These are phyloP conservation scores for Cinclus cinclus DNA, from an alignment of 2,113 vertebrate species.

Conservation along the genomic window DNA sequence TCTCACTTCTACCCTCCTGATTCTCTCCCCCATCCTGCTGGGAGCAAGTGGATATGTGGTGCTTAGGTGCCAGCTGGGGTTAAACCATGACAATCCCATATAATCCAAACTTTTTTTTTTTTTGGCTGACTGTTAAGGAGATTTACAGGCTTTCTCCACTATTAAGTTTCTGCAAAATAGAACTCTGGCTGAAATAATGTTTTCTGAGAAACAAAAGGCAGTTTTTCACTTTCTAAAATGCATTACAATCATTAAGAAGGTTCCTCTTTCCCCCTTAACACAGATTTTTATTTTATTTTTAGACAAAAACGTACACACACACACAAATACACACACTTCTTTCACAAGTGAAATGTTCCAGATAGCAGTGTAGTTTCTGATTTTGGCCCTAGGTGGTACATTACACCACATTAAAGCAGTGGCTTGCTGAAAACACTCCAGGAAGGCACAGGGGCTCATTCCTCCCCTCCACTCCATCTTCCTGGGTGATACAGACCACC, in stretches of 20 bases:
- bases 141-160: background rate
- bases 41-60: accelerated
- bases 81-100: background rate
- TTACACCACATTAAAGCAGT: background rate
- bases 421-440: background rate
- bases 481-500: background rate
- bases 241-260: background rate
- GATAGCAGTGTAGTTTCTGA: background rate
- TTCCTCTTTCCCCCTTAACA: background rate
- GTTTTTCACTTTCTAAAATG: background rate
- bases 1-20: background rate
- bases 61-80: background rate
- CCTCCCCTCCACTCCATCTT: background rate
- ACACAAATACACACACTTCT: background rate
- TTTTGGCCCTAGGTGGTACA: slow-evolving; percentile 63
- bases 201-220: background rate
- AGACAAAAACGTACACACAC: accelerated
- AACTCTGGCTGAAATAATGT: background rate
- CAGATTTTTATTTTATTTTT: background rate
- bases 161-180: background rate
- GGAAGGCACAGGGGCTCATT: background rate
- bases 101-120: background rate
- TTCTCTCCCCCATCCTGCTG: background rate
- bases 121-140: background rate
- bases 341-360: background rate